phyloP scores from a whole-genome alignment of 2,113 vertebrate genomes.

The Heterochromis multidens region DNA sequence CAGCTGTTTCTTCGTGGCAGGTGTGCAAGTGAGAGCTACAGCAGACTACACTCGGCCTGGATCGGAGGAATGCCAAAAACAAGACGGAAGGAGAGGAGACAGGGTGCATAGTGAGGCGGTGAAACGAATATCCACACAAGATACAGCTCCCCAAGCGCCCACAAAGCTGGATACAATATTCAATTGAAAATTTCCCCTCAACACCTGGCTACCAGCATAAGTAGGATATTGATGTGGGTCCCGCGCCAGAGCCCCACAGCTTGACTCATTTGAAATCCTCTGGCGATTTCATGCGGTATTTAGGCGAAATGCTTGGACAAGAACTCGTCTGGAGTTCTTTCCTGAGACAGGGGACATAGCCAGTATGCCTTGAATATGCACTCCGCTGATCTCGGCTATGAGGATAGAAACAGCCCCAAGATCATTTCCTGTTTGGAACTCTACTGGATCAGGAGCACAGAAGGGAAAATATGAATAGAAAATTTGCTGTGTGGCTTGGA shows the following conservation, averaged over 20 bases:
- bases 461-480: constrained; percentile 16
- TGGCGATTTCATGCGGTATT: constrained; percentile 54
- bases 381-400: neutral
- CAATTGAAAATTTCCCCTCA: constrained; percentile 68
- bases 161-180: constrained; percentile 59
- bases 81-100: constrained; percentile 73
- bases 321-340: constrained; percentile 61
- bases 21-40: constrained; percentile 70
- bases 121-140: constrained; percentile 66
- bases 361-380: constrained; percentile 35
- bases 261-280: constrained; percentile 51
- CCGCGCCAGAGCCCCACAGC: constrained; percentile 57
- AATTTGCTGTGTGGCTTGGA: constrained; percentile 25
- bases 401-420: constrained; percentile 35
- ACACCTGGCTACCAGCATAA: constrained; percentile 74
- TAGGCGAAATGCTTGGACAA: constrained; percentile 54
- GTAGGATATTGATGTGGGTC: constrained; percentile 58
- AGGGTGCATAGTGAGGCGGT: constrained; percentile 50
- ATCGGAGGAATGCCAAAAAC: constrained; percentile 67
- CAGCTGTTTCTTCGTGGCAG: constrained; percentile 77
- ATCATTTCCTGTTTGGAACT: constrained; percentile 61
- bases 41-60: constrained; percentile 47
- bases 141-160: constrained; percentile 61
- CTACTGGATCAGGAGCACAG: neutral
- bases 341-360: constrained; percentile 43